A percentile compares a stretch with the other conserved stretches of the same genome.
Conservation (phyloP, 1,140 invertebrate species). For the Papilio machaon region DNA sequence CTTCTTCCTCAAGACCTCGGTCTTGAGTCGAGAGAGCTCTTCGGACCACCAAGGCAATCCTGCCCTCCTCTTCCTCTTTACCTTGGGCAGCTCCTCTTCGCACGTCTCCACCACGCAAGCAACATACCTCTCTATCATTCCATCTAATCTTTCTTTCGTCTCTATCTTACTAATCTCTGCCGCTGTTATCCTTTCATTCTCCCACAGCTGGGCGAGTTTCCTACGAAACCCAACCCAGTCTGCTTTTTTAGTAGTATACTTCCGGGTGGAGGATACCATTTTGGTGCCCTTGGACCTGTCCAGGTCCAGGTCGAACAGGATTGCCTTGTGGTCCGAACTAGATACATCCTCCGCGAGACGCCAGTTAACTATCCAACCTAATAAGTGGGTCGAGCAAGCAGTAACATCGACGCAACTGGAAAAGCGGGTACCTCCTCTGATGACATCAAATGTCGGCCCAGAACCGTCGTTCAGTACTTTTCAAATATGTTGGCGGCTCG, state of each 20-base stretch:
- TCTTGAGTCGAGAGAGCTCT: no score
- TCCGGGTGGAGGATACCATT: constrained; percentile 32
- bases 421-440: constrained; percentile 37
- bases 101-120: constrained; percentile 27
- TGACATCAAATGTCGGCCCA: constrained; percentile 44
- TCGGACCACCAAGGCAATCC: neutral
- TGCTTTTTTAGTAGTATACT: constrained; percentile 39
- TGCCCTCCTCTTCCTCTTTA: constrained; percentile 13
- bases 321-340: constrained; percentile 40
- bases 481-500: no score
- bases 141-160: constrained; percentile 21
- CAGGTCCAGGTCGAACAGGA: constrained; percentile 27
- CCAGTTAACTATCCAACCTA: constrained; percentile 24
- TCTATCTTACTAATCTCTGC: constrained; percentile 23
- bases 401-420: constrained; percentile 43
- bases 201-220: constrained; percentile 27
- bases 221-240: constrained; percentile 34
- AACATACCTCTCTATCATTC: constrained; percentile 22
- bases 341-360: neutral
- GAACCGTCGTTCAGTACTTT: constrained; percentile 42
- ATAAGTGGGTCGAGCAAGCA: constrained; percentile 26
- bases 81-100: constrained; percentile 29
- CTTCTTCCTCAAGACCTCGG: no score
- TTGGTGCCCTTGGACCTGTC: neutral
- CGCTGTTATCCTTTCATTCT: constrained; percentile 1